Conservation (phyloP, 1,140 invertebrate genomes). For the Camponotus vicinus region DNA sequence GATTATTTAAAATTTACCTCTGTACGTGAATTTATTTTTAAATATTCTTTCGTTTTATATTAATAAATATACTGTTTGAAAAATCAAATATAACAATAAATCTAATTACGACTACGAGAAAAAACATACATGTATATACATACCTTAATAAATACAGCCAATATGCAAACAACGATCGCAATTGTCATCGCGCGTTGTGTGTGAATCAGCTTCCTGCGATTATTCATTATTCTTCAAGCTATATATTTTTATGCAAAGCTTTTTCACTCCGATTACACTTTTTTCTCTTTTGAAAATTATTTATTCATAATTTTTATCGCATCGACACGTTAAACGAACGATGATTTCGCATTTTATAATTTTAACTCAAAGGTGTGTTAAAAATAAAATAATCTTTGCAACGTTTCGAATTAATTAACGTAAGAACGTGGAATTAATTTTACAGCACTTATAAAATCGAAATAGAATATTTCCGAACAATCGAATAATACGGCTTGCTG, state of each 20-base stretch:
- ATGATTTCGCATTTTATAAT: constrained; percentile 1
- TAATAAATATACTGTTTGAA: background rate
- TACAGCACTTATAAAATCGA: background rate
- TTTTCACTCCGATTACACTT: constrained; percentile 14
- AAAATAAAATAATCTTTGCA: background rate
- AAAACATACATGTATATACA: background rate
- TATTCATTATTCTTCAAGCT: constrained; percentile 34
- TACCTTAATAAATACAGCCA: constrained; percentile 62
- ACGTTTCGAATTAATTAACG: background rate
- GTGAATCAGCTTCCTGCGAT: constrained; percentile 26
- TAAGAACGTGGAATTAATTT: background rate
- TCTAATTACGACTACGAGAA: background rate
- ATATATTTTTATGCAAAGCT: background rate
- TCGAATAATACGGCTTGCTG: background rate
- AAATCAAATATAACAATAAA: background rate
- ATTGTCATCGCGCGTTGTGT: constrained; percentile 26
- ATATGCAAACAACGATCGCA: constrained; percentile 4
- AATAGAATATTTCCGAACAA: background rate
- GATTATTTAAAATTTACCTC: background rate
- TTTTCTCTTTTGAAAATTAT: constrained; percentile 18
- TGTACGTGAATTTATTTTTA: background rate
- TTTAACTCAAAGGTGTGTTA: background rate
- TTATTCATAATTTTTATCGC: constrained; percentile 3
- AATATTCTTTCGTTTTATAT: background rate
- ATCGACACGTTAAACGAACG: background rate